Evolutionary conservation across 1,140 invertebrate genomes (phyloP).

Genomic region (Tetragonula clypearis): DNA sequence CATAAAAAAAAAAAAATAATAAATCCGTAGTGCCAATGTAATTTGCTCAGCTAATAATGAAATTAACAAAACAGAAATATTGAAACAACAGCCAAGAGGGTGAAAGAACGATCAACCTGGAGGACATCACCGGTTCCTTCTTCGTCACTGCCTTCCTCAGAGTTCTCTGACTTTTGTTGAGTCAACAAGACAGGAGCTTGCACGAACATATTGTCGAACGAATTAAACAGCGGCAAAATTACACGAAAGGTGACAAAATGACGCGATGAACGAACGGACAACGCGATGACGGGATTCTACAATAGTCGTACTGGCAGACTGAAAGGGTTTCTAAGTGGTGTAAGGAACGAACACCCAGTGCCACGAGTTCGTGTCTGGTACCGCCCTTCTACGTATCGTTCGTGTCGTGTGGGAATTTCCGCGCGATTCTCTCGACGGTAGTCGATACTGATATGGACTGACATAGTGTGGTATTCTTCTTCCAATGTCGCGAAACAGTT

Average conservation of each 20-base stretch:
- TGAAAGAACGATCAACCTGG: slow-evolving; percentile 67
- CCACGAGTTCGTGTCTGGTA: slow-evolving; percentile 74
- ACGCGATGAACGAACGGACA: background rate
- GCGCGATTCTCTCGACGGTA: slow-evolving; percentile 47
- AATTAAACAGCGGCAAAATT: background rate
- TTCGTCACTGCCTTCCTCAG: slow-evolving; percentile 74
- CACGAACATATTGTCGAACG: slow-evolving; percentile 74
- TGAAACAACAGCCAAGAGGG: background rate
- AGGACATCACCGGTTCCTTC: slow-evolving; percentile 75
- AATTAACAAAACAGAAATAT: too few relatives aligned
- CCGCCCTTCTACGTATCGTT: slow-evolving; percentile 67
- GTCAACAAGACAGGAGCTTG: slow-evolving; percentile 67
- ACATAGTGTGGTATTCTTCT: slow-evolving; percentile 10
- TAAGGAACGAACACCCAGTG: slow-evolving; percentile 55
- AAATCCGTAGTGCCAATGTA: too few relatives aligned
- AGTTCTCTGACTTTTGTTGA: slow-evolving; percentile 71
- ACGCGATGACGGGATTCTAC: background rate
- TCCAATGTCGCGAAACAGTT: background rate
- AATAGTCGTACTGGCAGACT: slow-evolving; percentile 11
- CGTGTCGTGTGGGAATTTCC: slow-evolving; percentile 66
- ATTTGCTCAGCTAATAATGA: too few relatives aligned
- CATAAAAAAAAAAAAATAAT: too few relatives aligned
- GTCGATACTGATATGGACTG: slow-evolving; percentile 44
- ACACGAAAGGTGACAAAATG: background rate
- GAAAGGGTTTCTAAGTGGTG: slow-evolving; percentile 37